Conservation (phyloP, 2,113 vertebrate genomes). For the Oxygymnocypris stewartii region DNA sequence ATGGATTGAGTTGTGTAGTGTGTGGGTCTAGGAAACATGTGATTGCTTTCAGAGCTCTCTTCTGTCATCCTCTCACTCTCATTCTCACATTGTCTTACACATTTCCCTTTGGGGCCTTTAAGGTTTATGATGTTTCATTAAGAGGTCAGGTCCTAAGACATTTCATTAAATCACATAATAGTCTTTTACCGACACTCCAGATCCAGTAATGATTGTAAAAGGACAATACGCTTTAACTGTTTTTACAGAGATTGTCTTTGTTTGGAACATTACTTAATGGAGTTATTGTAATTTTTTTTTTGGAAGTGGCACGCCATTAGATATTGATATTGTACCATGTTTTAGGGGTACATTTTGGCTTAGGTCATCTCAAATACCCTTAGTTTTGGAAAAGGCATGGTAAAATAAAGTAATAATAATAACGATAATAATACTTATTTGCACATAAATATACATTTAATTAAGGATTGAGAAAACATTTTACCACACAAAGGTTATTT, state of each 20-base stretch:
- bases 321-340: background rate
- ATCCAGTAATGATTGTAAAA: constrained; percentile 39
- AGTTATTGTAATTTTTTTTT: background rate
- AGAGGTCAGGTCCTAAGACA: constrained; percentile 48
- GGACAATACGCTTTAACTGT: constrained; percentile 17
- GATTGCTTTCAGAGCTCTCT: background rate
- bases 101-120: constrained; percentile 49
- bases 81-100: constrained; percentile 29
- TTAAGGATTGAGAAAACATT: background rate
- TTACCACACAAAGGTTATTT: no score
- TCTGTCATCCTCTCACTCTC: background rate
- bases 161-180: constrained; percentile 55
- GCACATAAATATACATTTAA: background rate
- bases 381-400: background rate
- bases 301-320: background rate
- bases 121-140: constrained; percentile 55
- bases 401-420: background rate
- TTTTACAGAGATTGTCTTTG: constrained; percentile 19
- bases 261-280: background rate
- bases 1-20: background rate
- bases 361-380: background rate
- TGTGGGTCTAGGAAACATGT: background rate
- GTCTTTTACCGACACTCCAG: constrained; percentile 33
- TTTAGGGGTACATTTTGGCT: background rate
- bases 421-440: background rate